These are phyloP conservation scores for Linepithema humile DNA, from an alignment of 1,140 invertebrate species.

Conservation along the genomic window DNA sequence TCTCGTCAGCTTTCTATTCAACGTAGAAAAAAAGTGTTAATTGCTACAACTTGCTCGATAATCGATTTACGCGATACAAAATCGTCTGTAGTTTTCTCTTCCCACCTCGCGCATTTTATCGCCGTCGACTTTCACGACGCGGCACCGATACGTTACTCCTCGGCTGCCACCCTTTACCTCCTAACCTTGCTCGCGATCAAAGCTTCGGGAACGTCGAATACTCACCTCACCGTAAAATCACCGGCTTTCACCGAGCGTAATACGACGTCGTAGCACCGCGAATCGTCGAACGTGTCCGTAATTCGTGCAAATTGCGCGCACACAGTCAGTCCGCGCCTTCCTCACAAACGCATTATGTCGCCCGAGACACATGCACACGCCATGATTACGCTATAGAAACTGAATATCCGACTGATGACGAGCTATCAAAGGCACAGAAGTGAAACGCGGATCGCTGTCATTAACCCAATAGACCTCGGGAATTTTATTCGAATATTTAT, in stretches of 20 bases:
- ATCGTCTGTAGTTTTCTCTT: constrained; percentile 9
- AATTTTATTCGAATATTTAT: constrained; percentile 44
- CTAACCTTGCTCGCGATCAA: constrained; percentile 44
- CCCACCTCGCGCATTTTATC: not conserved
- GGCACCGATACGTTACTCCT: constrained; percentile 23
- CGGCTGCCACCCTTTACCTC: constrained; percentile 49
- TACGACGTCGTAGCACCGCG: constrained; percentile 2
- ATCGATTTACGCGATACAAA: constrained; percentile 37
- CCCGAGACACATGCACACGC: not conserved
- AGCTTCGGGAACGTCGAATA: constrained; percentile 4
- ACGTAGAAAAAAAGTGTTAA: constrained; percentile 7
- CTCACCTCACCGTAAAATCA: constrained; percentile 57
- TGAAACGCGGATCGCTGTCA: constrained; percentile 18
- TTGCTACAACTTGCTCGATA: constrained; percentile 23
- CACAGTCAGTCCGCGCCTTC: not conserved
- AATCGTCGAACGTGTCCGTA: constrained; percentile 44
- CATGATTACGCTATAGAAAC: constrained; percentile 1
- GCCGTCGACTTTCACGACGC: constrained; percentile 40
- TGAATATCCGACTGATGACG: constrained; percentile 1
- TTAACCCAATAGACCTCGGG: constrained; percentile 18
- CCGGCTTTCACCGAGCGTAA: constrained; percentile 60
- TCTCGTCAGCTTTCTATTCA: not conserved
- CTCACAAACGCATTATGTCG: constrained; percentile 20
- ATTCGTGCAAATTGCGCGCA: constrained; percentile 60
- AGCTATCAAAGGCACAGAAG: constrained; percentile 16